Base-by-base conservation (phyloP, 2,888 invertebrate species). In the Synergus gifuensis region DNA sequence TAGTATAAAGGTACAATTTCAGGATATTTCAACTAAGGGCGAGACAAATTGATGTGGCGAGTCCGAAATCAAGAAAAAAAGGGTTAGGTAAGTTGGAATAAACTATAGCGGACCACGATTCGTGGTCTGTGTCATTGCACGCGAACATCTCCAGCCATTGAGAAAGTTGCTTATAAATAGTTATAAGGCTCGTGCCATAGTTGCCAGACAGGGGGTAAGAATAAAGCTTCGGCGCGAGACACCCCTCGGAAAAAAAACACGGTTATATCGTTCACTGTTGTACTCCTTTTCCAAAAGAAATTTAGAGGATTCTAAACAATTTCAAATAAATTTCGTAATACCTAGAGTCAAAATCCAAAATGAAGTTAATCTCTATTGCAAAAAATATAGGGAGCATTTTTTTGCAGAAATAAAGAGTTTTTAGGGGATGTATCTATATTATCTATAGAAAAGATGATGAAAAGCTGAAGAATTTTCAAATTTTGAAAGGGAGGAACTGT, bases 151-250 rank as follows among this genome's bases (percentile, higher is more conserved):
- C 49, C 54, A 73, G 54, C 73, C 73, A 54, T 36, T 73, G 73
- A 73, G 54, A 73, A 73, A 54, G 73, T 73, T 73, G 36, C 73
- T 54, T 54, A 73, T 73, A 73, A 73, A 73, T 73, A 73, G 54
- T 73, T 73, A 73, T 73, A 54, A 73, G 54, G 49, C 73, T 73
- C 73, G 49, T 73, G 54, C 54, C 73, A 36, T 5, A 73, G 73
- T 73, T 73, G 54, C 54, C n/a, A 54, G n/a, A n/a, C 54, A 73
- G 36, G 73, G 73, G 73, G 28, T 49, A 49, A 36, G n/a, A 73
- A 73, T 54, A 54, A 73, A 73, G 36, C 36, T 73, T 73, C 4
- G 54, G 28, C 54, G 73, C 73, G 54, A 73, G 54, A 54, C 49
- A 49, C 18, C 73, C 73, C n/a, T 73, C n/a, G 2, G 5, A 67